Base-by-base conservation (phyloP, 2,888 invertebrate genomes). In the Erynnis tages region DNA sequence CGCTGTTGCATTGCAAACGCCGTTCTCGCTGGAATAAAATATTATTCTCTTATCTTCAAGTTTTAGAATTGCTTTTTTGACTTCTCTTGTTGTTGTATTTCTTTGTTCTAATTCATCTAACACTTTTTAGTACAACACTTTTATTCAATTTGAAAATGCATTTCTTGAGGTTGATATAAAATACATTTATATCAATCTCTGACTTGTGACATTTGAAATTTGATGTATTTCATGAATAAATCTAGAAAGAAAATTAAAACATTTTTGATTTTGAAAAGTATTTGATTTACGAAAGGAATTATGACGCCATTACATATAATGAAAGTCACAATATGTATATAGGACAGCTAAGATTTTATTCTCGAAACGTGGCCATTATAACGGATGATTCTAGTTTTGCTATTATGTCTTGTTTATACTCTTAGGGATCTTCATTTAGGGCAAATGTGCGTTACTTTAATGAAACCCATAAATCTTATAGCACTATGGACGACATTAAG, bases 401-500 rank as follows among this genome's bases (percentile, higher is more conserved):
- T 23, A 48, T 48, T 40, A 40, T 48, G 21, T 40, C 32, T 48
- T 40, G 40, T 48, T 48, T 40, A 48, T 32, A 11, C 30, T 25
- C 21, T 48, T 13, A 48, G 23, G 19, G 38, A 14, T 29, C 47
- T 14, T 48, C 38, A 30, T 48, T 48, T 14, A 27, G 27, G 45
- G 29, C 29, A 38, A 48, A 48, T 47, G 47, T 16, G 38, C 11
- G 21, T 21, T 23, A 30, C 30, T 30, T 40, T 48, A 48, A 40
- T 48, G 48, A 48, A 48, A 48, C 21, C 23, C 40, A 32, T 48
- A 48, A 48, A 48, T 48, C 38, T 40, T 38, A 11, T 14, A 23
- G 16, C 47, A 38, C 47, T 47, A 38, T 35, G 37, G n/a, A 8
- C 6, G 37, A 13, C 27, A 35, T 19, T 46, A 7, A 10, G 14